Percentiles rank a stretch among this genome's conserved stretches.
These are phyloP conservation scores for Ammodytes dubius DNA, from an alignment of 2,113 vertebrate species.

Conservation along the genomic window DNA sequence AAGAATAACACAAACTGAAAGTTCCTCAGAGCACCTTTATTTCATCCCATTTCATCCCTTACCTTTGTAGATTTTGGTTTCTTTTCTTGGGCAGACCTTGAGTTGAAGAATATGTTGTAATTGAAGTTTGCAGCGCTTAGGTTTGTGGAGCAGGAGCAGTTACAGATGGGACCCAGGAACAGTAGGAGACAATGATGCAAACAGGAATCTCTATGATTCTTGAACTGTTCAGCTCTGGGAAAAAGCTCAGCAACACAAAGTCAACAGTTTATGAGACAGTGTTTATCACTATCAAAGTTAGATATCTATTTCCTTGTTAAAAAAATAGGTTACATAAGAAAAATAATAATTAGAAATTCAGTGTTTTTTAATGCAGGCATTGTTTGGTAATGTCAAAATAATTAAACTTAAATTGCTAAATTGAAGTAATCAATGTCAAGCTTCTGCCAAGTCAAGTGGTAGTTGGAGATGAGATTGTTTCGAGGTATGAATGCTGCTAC, in stretches of 20 bases:
- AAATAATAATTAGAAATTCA: background rate
- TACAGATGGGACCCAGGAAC: conserved; percentile 35
- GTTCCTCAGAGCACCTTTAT: too few relatives aligned
- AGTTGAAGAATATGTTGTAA: conserved; percentile 16
- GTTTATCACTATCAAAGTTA: background rate
- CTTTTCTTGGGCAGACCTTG: background rate
- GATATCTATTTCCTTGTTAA: background rate
- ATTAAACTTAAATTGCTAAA: too few relatives aligned
- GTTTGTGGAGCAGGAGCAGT: conserved; percentile 42
- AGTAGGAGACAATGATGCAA: conserved; percentile 29
- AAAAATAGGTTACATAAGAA: background rate
- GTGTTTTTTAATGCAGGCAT: background rate
- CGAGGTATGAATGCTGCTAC: too few relatives aligned
- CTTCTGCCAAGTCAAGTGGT: too few relatives aligned
- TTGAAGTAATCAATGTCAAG: too few relatives aligned
- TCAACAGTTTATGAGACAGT: conserved; percentile 13
- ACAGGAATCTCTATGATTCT: conserved; percentile 22
- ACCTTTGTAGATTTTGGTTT: too few relatives aligned
- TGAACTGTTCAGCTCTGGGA: conserved; percentile 31
- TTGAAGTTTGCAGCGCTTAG: conserved; percentile 39
- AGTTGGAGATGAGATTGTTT: too few relatives aligned
- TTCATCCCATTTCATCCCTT: too few relatives aligned
- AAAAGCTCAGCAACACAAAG: conserved; percentile 2
- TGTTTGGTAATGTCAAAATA: background rate
- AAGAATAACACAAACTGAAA: too few relatives aligned